Evolutionary conservation across 2,888 invertebrate species (phyloP).

Genomic region (Priocnemis perturbator): DNA sequence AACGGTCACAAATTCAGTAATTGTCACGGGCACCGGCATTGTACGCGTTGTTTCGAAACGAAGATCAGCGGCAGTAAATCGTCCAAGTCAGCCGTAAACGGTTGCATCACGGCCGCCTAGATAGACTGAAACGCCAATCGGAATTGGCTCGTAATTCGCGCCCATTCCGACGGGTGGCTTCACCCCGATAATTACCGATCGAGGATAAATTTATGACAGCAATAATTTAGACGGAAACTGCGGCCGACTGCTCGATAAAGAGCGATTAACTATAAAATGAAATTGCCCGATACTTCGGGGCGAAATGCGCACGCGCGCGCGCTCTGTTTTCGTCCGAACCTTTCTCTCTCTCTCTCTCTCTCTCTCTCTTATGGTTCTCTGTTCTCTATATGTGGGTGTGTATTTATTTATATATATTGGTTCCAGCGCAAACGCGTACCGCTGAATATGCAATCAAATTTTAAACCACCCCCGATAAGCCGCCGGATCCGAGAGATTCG

Average conservation of each 20-base stretch:
- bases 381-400: too few relatives aligned
- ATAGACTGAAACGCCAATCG: constrained; percentile 49
- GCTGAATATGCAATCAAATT: constrained; percentile 11
- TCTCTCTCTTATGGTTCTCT: too few relatives aligned
- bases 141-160: constrained; percentile 60
- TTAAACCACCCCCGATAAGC: constrained; percentile 17
- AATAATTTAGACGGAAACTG: constrained; percentile 60
- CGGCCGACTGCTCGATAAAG: constrained; percentile 57
- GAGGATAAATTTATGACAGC: constrained; percentile 61
- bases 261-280: constrained; percentile 60
- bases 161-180: constrained; percentile 55
- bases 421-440: neutral
- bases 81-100: constrained; percentile 34
- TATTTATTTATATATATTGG: too few relatives aligned
- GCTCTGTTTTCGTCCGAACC: constrained; percentile 2
- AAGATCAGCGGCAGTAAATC: constrained; percentile 53
- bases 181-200: constrained; percentile 60
- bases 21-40: constrained; percentile 5
- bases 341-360: neutral
- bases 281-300: constrained; percentile 30
- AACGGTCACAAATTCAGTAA: constrained; percentile 5
- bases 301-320: neutral
- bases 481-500: neutral
- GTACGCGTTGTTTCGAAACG: constrained; percentile 25
- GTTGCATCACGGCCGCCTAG: constrained; percentile 7